These are phyloP conservation scores for Branchinecta lynchi DNA, from an alignment of 1,140 invertebrate species.

Conservation along the genomic window DNA sequence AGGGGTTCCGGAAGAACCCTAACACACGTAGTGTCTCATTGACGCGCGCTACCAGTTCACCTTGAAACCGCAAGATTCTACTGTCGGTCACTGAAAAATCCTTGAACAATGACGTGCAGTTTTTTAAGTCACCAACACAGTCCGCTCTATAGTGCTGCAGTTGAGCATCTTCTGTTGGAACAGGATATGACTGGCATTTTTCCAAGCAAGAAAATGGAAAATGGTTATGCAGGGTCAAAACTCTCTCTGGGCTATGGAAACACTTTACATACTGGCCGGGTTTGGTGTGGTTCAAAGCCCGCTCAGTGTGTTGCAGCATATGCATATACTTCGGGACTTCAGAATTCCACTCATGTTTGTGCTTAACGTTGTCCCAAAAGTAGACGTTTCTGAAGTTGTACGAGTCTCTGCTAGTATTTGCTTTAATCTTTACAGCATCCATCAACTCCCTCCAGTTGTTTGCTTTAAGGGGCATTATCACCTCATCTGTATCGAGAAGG, in stretches of 20 bases:
- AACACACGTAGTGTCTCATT: too few species aligned
- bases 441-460: constrained; percentile 61
- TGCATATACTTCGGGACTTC: constrained; percentile 78
- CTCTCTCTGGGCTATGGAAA: constrained; percentile 77
- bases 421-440: constrained; percentile 49
- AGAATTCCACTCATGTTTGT: constrained; percentile 62
- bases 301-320: constrained; percentile 82
- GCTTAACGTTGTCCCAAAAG: constrained; percentile 74
- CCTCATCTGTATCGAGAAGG: constrained; percentile 80
- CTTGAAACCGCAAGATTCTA: too few species aligned
- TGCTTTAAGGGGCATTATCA: constrained; percentile 75
- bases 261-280: constrained; percentile 85
- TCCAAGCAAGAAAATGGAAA: constrained; percentile 76
- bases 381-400: constrained; percentile 89
- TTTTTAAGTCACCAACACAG: constrained; percentile 75
- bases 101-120: constrained; percentile 27
- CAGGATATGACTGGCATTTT: constrained; percentile 67
- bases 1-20: too few species aligned
- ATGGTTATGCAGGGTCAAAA: constrained; percentile 79
- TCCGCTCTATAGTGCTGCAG: constrained; percentile 84
- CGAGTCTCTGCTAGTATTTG: constrained; percentile 58
- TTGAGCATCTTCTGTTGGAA: constrained; percentile 65
- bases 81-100: too few species aligned
- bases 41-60: too few species aligned
- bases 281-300: constrained; percentile 77